Base-by-base conservation (phyloP, 2,113 vertebrate genomes). In the Falcunculus frontatus region DNA sequence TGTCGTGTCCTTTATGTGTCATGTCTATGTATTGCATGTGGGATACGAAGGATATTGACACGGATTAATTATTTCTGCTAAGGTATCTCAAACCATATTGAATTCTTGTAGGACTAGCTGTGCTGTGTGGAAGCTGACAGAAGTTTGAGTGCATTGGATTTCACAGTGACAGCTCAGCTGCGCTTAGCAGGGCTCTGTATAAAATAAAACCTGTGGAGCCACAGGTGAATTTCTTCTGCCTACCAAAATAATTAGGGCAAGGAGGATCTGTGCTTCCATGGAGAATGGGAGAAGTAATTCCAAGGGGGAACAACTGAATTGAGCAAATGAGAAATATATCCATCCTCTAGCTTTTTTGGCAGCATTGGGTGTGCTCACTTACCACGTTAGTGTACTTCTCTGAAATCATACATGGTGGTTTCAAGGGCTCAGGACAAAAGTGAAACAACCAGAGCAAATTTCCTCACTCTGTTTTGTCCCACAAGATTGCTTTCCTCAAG, bases 11-110 rank as follows among this genome's bases (percentile, higher is more conserved):
- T 95, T 91, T 93, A 5, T 39, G 25, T 68, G 49, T 41, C 19
- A 32, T n/a, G 18, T 49, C 33, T 68, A 1, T 95, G 72, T 78
- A 81, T 84, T 93, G 29, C 79, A 92, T 15, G 52, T 89, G 53
- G 55, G 23, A 87, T 87, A 87, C 86, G 41, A 92, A 95, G 52
- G 72, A 42, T 77, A 62, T 92, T 96, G 76, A 76, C 89, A 81
- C 60, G 39, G 55, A 93, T 92, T 94, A 69, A 79, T 96, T 93
- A 55, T 91, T 96, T 89, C 80, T 95, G 78, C 95, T 96, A 39
- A 76, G 53, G 49, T 86, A 47, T 63, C 70, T 82, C 83, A 67
- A 80, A 63, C 55, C 15, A 9, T 41, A 69, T 18, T 65, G 37
- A 94, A 70, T 93, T 80, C 82, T 80, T 84, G 11, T 10, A 37